Conservation (phyloP, 2,888 invertebrate genomes). For the Dysmachus trigonus region DNA sequence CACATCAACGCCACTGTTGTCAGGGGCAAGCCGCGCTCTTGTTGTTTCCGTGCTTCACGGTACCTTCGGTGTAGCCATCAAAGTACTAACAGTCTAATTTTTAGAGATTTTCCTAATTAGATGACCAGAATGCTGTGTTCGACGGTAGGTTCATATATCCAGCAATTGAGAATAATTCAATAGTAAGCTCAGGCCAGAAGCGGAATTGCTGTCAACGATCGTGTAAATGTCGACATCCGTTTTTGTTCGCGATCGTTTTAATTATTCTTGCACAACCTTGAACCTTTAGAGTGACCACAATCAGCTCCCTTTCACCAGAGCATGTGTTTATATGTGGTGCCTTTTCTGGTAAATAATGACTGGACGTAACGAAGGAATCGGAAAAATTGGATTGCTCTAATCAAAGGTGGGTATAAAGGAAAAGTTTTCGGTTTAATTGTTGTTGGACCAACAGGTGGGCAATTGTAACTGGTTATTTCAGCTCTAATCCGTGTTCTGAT, state of each 20-base stretch:
- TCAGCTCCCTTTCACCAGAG: slow-evolving; percentile 22
- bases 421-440: slow-evolving; percentile 12
- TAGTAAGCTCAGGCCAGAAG: neutral
- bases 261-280: slow-evolving; percentile 24
- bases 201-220: neutral
- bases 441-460: slow-evolving; percentile 7
- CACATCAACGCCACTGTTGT: neutral
- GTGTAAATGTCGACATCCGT: slow-evolving; percentile 7
- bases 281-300: slow-evolving; percentile 39
- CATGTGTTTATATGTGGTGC: neutral
- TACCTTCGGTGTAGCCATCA: neutral
- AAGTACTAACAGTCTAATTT: neutral
- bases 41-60: neutral
- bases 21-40: neutral
- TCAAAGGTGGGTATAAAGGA: neutral
- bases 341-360: slow-evolving; percentile 18
- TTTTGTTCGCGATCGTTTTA: slow-evolving; percentile 26
- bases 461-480: neutral
- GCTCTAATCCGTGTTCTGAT: neutral
- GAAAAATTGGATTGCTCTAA: slow-evolving; percentile 15
- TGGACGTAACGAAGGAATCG: slow-evolving; percentile 24
- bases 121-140: neutral
- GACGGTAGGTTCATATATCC: neutral
- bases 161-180: slow-evolving; percentile 5
- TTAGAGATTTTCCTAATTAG: neutral